Evolutionary conservation across 2,797 vertebrate species (phyloP).

Genomic region (Distichodus sexfasciatus): DNA sequence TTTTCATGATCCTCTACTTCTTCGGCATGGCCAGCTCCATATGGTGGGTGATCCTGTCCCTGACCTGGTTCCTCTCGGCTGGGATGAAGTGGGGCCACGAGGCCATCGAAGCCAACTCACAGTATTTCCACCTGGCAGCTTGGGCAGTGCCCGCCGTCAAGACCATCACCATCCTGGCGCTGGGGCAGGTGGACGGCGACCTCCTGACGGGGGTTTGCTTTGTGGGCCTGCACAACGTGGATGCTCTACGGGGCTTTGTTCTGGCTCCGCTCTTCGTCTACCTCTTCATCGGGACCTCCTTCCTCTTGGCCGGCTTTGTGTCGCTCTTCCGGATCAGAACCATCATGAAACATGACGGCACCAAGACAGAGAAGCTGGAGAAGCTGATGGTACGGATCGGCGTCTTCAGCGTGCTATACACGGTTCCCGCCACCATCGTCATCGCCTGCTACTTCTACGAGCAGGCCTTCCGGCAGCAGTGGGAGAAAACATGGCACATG

Average conservation of each 20-base stretch:
- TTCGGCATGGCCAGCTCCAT: slow-evolving; percentile 91
- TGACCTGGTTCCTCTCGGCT: slow-evolving; percentile 91
- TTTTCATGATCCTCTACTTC: slow-evolving; percentile 93
- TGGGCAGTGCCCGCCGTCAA: slow-evolving; percentile 89
- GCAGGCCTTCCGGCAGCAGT: slow-evolving; percentile 83
- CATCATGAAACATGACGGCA: slow-evolving; percentile 90
- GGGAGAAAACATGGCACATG: slow-evolving; percentile 87
- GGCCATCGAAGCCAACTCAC: slow-evolving; percentile 87
- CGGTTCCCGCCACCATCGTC: slow-evolving; percentile 84
- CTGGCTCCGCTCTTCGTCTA: slow-evolving; percentile 86
- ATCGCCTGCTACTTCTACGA: slow-evolving; percentile 91
- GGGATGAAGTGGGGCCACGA: slow-evolving; percentile 94
- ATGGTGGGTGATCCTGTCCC: slow-evolving; percentile 92
- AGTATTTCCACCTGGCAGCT: slow-evolving; percentile 89
- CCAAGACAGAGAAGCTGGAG: slow-evolving; percentile 90
- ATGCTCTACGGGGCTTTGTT: slow-evolving; percentile 84
- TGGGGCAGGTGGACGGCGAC: slow-evolving; percentile 89
- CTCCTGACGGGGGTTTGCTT: slow-evolving; percentile 89
- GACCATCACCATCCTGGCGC: slow-evolving; percentile 86
- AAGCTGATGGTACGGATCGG: slow-evolving; percentile 91
- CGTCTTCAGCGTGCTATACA: slow-evolving; percentile 87
- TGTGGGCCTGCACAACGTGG: slow-evolving; percentile 83
- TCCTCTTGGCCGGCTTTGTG: slow-evolving; percentile 87
- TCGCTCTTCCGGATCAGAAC: slow-evolving; percentile 89
- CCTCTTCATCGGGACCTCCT: slow-evolving; percentile 88